phyloP scores from a whole-genome alignment of 2,888 invertebrate genomes.

The Zele albiditarsus region DNA sequence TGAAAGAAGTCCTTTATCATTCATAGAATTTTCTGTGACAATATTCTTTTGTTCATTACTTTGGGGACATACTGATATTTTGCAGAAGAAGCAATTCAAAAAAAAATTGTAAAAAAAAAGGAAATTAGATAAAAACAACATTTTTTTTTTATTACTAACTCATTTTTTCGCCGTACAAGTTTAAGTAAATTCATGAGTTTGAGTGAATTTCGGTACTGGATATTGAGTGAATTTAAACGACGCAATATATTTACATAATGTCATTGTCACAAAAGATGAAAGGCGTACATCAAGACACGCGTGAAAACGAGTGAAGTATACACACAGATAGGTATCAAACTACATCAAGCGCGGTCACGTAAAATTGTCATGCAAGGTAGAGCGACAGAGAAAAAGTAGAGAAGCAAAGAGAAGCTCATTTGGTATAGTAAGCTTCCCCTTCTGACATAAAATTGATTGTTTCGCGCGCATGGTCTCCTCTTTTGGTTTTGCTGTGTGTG shows the following conservation, averaged over 20 bases:
- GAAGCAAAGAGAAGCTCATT: constrained; percentile 12
- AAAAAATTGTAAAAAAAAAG: too few species aligned
- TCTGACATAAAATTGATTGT: constrained; percentile 34
- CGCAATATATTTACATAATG: constrained; percentile 5
- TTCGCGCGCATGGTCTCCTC: constrained; percentile 9
- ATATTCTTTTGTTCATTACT: too few species aligned
- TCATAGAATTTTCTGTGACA: too few species aligned
- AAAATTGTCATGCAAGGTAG: neutral
- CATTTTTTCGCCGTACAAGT: too few species aligned
- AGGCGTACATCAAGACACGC: neutral
- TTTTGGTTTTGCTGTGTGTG: neutral
- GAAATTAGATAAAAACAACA: too few species aligned
- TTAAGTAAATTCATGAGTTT: neutral
- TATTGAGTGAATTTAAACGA: neutral
- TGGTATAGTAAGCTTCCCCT: constrained; percentile 1
- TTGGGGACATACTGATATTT: too few species aligned
- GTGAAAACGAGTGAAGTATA: neutral
- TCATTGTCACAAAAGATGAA: constrained; percentile 1
- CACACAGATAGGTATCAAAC: neutral
- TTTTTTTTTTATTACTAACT: too few species aligned
- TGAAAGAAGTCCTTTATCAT: too few species aligned
- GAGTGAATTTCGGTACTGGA: neutral
- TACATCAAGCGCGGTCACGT: constrained; percentile 1
- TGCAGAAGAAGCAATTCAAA: too few species aligned
- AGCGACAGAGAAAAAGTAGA: neutral